Evolutionary conservation across 2,888 invertebrate species (phyloP).

Genomic region (Luperina nickerlii): DNA sequence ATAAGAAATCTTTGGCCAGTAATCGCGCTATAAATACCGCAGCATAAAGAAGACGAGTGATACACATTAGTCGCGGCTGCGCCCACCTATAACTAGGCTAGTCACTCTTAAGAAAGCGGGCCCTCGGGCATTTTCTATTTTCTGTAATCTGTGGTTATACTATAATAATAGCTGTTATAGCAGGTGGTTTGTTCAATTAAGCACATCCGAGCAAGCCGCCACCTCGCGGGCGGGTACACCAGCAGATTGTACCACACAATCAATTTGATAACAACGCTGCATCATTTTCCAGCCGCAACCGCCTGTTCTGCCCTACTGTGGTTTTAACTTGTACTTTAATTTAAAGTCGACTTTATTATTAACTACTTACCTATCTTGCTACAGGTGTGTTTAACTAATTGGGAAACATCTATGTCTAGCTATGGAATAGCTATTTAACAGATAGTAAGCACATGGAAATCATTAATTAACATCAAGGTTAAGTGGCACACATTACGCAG

Average conservation of each 20-base stretch:
- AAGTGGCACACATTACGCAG: conserved; percentile 19
- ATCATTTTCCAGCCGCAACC: conserved; percentile 48
- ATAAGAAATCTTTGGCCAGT: conserved; percentile 15
- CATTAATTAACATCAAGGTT: conserved; percentile 55
- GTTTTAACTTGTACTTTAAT: conserved; percentile 30
- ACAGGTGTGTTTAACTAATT: background rate
- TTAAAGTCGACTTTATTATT: conserved; percentile 5
- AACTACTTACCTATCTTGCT: background rate
- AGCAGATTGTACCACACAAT: conserved; percentile 59
- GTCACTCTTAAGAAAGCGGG: conserved; percentile 83
- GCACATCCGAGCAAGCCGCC: conserved; percentile 73
- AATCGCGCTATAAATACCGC: conserved; percentile 52
- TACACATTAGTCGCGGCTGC: conserved; percentile 70
- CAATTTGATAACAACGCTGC: conserved; percentile 73
- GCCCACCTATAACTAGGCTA: conserved; percentile 81
- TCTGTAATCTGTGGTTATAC: conserved; percentile 85
- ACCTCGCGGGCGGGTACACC: conserved; percentile 68
- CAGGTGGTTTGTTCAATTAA: conserved; percentile 84
- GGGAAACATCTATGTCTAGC: background rate
- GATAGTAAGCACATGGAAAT: conserved; percentile 21
- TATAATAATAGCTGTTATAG: conserved; percentile 82
- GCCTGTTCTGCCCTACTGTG: conserved; percentile 26
- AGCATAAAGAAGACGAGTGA: conserved; percentile 56
- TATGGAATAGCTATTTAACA: conserved; percentile 5
- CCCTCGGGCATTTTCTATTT: conserved; percentile 88